Evolutionary conservation across 2,113 vertebrate genomes (phyloP).

Genomic region (Ctenomys sociabilis): DNA sequence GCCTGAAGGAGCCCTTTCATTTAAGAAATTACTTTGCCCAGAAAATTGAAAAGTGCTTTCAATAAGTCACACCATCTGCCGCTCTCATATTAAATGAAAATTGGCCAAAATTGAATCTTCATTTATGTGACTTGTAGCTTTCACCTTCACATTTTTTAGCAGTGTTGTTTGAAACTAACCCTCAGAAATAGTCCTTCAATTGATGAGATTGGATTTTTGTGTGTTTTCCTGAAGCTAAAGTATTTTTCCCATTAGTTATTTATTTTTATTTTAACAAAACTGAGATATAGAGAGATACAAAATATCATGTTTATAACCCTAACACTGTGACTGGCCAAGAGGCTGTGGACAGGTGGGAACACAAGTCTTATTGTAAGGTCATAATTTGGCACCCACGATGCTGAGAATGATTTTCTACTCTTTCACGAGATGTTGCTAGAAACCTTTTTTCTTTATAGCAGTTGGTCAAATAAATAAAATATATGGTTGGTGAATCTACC

Average conservation of each 20-base stretch:
- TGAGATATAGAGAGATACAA: conserved; percentile 75
- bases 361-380: background rate
- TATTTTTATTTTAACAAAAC: conserved; percentile 64
- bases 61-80: conserved; percentile 80
- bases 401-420: background rate
- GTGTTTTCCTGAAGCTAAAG: conserved; percentile 14
- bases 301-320: conserved; percentile 58
- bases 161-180: conserved; percentile 39
- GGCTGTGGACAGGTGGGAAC: conserved; percentile 49
- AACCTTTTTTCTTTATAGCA: conserved; percentile 38
- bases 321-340: conserved; percentile 69
- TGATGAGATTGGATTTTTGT: background rate
- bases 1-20: conserved; percentile 75
- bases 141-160: conserved; percentile 44
- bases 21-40: conserved; percentile 79
- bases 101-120: conserved; percentile 75
- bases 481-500: conserved; percentile 14
- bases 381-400: background rate
- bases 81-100: conserved; percentile 77
- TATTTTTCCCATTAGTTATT: background rate
- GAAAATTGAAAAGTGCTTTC: conserved; percentile 77
- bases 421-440: background rate
- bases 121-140: conserved; percentile 54
- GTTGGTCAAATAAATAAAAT: conserved; percentile 75
- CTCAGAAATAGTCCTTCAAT: conserved; percentile 3